Conservation (phyloP, 1,140 invertebrate genomes). For the Heliconius congener region DNA sequence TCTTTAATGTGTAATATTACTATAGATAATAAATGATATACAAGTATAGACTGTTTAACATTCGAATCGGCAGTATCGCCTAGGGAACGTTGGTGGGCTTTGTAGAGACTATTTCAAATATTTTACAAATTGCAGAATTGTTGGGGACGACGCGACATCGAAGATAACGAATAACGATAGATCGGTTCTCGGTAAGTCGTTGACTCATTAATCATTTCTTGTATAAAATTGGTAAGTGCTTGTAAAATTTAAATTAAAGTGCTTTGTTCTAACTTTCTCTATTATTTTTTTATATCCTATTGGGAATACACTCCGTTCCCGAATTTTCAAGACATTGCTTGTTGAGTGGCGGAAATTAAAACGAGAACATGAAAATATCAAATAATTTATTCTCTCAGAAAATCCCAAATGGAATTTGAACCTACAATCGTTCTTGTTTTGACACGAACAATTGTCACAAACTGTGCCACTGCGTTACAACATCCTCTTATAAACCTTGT, state of each 20-base stretch:
- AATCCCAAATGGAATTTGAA: too few relatives aligned
- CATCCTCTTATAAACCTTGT: neutral
- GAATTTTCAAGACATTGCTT: too few relatives aligned
- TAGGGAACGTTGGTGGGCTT: slow-evolving; percentile 65
- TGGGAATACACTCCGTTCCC: too few relatives aligned
- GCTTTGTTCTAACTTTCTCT: neutral
- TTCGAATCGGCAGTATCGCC: slow-evolving; percentile 37
- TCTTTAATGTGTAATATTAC: too few relatives aligned
- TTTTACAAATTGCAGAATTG: slow-evolving; percentile 72
- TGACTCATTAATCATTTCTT: slow-evolving; percentile 21
- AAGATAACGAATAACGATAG: slow-evolving; percentile 41
- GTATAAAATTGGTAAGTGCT: slow-evolving; percentile 6
- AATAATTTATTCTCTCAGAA: too few relatives aligned
- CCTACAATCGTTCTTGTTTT: too few relatives aligned
- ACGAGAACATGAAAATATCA: too few relatives aligned
- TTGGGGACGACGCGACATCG: slow-evolving; percentile 52
- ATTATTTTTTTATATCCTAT: neutral
- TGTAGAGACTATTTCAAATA: slow-evolving; percentile 68
- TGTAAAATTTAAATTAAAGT: slow-evolving; percentile 8
- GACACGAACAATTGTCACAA: too few relatives aligned
- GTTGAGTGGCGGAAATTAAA: too few relatives aligned
- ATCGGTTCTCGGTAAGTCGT: slow-evolving; percentile 41
- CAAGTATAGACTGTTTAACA: neutral
- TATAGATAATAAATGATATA: too few relatives aligned
- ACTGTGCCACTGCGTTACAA: too few relatives aligned